phyloP scores from a whole-genome alignment of 2,113 vertebrate genomes.

The Alethe castanea region DNA sequence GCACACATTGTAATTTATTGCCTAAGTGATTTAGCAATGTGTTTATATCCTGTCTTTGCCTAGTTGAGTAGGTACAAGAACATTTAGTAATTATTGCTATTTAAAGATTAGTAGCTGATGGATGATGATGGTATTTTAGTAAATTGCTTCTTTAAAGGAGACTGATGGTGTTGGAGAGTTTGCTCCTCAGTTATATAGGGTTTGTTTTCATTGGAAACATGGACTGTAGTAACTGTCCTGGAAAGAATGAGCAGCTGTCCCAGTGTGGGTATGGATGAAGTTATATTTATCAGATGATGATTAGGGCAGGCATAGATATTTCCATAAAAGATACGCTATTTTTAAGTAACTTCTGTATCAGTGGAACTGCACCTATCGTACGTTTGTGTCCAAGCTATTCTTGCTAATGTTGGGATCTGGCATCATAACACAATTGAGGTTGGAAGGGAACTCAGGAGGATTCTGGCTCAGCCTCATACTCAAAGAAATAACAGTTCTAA shows the following conservation, averaged over 20 bases:
- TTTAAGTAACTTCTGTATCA: background rate
- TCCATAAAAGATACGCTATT: background rate
- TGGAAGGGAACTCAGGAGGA: background rate
- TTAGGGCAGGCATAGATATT: background rate
- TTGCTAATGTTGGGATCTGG: background rate
- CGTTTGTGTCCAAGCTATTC: background rate
- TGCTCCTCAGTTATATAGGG: background rate
- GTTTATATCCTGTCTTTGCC: background rate
- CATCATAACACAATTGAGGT: background rate
- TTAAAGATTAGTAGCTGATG: constrained; percentile 26
- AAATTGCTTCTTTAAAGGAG: background rate
- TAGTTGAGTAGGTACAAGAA: background rate
- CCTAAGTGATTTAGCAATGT: background rate
- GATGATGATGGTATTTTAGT: constrained; percentile 3
- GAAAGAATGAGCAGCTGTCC: background rate
- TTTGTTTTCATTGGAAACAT: background rate
- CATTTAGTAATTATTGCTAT: constrained; percentile 4
- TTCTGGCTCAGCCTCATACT: background rate
- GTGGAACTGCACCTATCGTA: background rate
- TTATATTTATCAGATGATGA: background rate
- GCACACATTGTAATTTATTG: background rate
- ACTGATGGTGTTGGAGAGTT: background rate
- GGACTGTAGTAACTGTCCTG: background rate
- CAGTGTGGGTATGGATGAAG: background rate
- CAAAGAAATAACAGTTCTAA: background rate